A percentile compares a stretch with the other conserved stretches of the same genome.
These are phyloP conservation scores for Malurus cyaneus DNA, from an alignment of 2,113 vertebrate genomes.

Conservation along the genomic window DNA sequence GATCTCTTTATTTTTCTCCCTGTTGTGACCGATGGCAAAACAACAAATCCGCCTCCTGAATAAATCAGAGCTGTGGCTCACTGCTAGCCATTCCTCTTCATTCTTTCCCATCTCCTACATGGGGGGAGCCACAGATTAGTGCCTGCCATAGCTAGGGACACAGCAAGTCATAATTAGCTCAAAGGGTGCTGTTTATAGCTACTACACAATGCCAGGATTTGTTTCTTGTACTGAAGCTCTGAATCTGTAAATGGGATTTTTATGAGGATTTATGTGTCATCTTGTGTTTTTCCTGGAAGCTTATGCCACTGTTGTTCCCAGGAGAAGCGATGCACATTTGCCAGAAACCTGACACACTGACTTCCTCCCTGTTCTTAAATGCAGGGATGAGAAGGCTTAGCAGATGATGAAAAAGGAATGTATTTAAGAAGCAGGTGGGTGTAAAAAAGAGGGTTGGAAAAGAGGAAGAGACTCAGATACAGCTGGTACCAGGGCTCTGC, in stretches of 20 bases:
- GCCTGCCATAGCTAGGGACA: slow-evolving; percentile 15
- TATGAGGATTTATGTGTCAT: slow-evolving; percentile 62
- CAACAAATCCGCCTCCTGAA: not conserved
- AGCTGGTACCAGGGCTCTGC: slow-evolving; percentile 49
- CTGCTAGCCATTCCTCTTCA: not conserved
- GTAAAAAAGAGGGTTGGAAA: not conserved
- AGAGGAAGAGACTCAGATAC: slow-evolving; percentile 46
- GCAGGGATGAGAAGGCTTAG: slow-evolving; percentile 37
- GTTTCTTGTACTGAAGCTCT: slow-evolving; percentile 51
- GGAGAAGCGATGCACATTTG: not conserved
- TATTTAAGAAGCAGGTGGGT: slow-evolving; percentile 66
- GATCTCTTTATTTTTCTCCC: not conserved
- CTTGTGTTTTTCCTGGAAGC: slow-evolving; percentile 63
- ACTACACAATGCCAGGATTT: slow-evolving; percentile 56
- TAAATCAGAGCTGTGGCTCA: not conserved
- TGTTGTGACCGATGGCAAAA: not conserved
- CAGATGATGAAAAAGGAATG: slow-evolving; percentile 7
- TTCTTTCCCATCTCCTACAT: not conserved
- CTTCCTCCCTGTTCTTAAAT: slow-evolving; percentile 36
- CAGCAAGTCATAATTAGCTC: slow-evolving; percentile 60
- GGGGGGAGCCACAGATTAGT: not conserved
- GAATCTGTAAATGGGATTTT: slow-evolving; percentile 67
- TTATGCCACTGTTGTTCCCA: slow-evolving; percentile 22
- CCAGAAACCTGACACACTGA: not conserved
- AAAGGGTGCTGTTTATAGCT: slow-evolving; percentile 55